These are phyloP conservation scores for Catocala nupta DNA, from an alignment of 2,888 invertebrate species.

Conservation along the genomic window DNA sequence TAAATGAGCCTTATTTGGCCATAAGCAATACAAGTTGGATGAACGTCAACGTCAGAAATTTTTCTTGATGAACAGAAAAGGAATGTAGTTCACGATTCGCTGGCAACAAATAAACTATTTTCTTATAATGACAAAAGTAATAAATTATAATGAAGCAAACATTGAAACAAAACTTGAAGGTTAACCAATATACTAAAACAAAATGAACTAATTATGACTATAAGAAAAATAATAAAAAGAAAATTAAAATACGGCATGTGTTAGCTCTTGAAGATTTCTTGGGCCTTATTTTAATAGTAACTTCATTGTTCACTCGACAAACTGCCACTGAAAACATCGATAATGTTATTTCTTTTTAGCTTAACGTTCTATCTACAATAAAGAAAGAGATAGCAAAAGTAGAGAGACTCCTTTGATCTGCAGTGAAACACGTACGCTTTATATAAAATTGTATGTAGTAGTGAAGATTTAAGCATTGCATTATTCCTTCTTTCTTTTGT, in stretches of 20 bases:
- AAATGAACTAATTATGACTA: too few relatives aligned
- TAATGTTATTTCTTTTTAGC: neutral
- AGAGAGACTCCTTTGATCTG: neutral
- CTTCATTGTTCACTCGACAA: slow-evolving; percentile 64
- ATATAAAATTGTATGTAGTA: too few relatives aligned
- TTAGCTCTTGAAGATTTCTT: slow-evolving; percentile 56
- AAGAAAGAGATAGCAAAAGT: neutral
- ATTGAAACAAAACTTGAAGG: slow-evolving; percentile 36
- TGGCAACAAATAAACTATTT: neutral
- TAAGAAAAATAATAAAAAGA: slow-evolving; percentile 30
- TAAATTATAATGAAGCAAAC: slow-evolving; percentile 35
- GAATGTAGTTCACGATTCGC: neutral
- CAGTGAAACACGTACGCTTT: too few relatives aligned
- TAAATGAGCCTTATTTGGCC: too few relatives aligned
- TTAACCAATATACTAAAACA: slow-evolving; percentile 7
- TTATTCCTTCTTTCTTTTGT: too few relatives aligned
- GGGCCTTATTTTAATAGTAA: slow-evolving; percentile 61
- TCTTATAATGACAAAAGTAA: slow-evolving; percentile 30
- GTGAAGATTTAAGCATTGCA: too few relatives aligned
- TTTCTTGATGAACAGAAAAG: neutral
- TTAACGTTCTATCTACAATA: slow-evolving; percentile 4
- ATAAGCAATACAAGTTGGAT: too few relatives aligned
- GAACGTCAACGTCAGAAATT: too few relatives aligned
- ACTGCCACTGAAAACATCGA: slow-evolving; percentile 72
- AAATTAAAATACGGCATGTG: slow-evolving; percentile 67